Percentiles rank a stretch among this genome's conserved stretches.
Evolutionary conservation across 1,140 invertebrate genomes (phyloP).

Genomic region (Brachionus koreanus): DNA sequence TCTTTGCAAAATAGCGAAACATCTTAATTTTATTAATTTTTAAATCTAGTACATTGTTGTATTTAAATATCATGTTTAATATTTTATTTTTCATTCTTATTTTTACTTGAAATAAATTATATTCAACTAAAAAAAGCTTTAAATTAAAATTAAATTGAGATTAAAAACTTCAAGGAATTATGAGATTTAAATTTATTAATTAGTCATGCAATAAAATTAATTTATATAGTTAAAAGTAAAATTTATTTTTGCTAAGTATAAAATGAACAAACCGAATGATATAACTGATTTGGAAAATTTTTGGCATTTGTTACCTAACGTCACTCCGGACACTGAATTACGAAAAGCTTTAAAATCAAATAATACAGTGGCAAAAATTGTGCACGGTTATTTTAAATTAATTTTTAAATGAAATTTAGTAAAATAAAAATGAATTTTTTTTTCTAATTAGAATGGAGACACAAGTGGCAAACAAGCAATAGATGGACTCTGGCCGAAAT

Average conservation of each 20-base stretch:
- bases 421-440: too few species aligned
- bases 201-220: too few species aligned
- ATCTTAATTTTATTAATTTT: too few species aligned
- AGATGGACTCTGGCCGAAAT: constrained; percentile 29
- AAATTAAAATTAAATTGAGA: neutral
- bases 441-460: constrained; percentile 10
- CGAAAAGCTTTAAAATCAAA: constrained; percentile 18
- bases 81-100: neutral
- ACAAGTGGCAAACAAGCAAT: constrained; percentile 14
- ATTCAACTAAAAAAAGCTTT: neutral
- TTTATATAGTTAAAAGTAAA: neutral
- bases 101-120: neutral
- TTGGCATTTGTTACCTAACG: constrained; percentile 16
- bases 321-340: constrained; percentile 10
- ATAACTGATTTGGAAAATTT: neutral
- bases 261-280: constrained; percentile 27
- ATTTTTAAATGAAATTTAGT: neutral
- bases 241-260: neutral
- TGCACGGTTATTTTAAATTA: neutral
- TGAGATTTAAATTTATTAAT: too few species aligned
- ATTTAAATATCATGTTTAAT: too few species aligned
- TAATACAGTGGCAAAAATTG: constrained; percentile 32
- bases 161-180: neutral
- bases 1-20: too few species aligned
- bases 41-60: too few species aligned